A percentile compares a stretch with the other conserved stretches of the same genome.
These are phyloP conservation scores for Halisarca cf. caerulea DNA, from an alignment of 37 sponge, comb jelly and placozoan genomes.

Conservation along the genomic window DNA sequence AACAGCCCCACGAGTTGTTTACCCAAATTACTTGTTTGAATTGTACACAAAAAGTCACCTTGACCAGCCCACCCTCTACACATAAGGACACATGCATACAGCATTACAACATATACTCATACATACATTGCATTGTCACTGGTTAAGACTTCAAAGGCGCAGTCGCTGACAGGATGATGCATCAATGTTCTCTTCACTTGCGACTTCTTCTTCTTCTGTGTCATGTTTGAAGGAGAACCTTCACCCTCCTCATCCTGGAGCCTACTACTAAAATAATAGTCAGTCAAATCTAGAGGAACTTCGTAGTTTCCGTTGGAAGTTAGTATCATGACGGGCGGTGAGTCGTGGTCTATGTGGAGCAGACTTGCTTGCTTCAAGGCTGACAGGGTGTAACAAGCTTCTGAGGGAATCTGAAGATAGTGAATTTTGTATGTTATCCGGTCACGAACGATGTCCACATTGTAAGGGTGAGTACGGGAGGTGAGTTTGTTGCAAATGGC, in stretches of 20 bases:
- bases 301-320: background rate
- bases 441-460: constrained; percentile 27
- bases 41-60: too few species aligned
- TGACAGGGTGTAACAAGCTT: too few species aligned
- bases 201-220: background rate
- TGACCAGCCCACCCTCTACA: too few species aligned
- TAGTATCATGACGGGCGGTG: background rate
- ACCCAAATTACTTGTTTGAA: too few species aligned
- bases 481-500: background rate
- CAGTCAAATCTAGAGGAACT: constrained; percentile 10
- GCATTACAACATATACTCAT: background rate
- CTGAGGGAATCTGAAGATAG: constrained; percentile 46
- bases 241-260: background rate
- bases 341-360: background rate
- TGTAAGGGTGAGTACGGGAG: constrained; percentile 12
- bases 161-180: constrained; percentile 52
- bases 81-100: too few species aligned
- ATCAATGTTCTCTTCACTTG: background rate
- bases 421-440: constrained; percentile 42
- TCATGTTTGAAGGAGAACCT: background rate
- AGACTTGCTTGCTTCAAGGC: constrained; percentile 2
- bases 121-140: constrained; percentile 18
- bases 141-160: constrained; percentile 49
- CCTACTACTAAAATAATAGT: background rate
- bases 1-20: too few species aligned